Evolutionary conservation across 2,113 vertebrate species (phyloP).

Genomic region (Hiodon tergisus): DNA sequence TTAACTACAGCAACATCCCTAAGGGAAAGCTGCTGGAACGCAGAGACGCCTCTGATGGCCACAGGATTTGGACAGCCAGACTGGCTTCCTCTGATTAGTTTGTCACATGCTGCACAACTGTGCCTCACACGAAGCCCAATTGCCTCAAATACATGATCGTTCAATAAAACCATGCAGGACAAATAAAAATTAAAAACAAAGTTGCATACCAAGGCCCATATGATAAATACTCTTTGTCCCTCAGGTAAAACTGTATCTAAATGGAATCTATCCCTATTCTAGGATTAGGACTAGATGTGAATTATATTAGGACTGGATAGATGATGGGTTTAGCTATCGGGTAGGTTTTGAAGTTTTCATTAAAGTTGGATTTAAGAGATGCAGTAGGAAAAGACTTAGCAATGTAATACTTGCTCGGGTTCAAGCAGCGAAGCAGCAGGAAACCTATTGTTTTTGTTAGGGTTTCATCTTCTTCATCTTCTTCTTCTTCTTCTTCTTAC

Average conservation of each 20-base stretch:
- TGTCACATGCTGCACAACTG: slow-evolving; percentile 12
- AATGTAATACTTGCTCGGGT: background rate
- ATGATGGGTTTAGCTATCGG: background rate
- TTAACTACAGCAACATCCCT: slow-evolving; percentile 24
- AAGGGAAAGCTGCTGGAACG: slow-evolving; percentile 22
- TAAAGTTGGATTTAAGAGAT: background rate
- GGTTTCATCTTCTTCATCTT: background rate
- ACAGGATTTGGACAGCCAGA: slow-evolving; percentile 33
- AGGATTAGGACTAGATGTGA: background rate
- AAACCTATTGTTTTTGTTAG: background rate
- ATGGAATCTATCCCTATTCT: slow-evolving; percentile 1
- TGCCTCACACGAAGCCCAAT: background rate
- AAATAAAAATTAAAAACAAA: background rate
- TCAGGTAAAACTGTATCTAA: background rate
- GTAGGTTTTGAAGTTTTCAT: background rate
- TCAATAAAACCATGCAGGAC: background rate
- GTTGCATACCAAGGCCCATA: background rate
- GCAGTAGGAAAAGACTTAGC: background rate
- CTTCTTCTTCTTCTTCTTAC: background rate
- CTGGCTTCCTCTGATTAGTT: slow-evolving; percentile 12
- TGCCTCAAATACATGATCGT: background rate
- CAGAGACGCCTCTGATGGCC: slow-evolving; percentile 30
- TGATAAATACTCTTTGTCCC: background rate
- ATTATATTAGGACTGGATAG: background rate
- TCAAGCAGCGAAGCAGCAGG: background rate